Evolutionary conservation across 2,113 vertebrate species (phyloP), one percentile per base, ranked within the genome.

Genomic region (Barnardius zonarius): DNA sequence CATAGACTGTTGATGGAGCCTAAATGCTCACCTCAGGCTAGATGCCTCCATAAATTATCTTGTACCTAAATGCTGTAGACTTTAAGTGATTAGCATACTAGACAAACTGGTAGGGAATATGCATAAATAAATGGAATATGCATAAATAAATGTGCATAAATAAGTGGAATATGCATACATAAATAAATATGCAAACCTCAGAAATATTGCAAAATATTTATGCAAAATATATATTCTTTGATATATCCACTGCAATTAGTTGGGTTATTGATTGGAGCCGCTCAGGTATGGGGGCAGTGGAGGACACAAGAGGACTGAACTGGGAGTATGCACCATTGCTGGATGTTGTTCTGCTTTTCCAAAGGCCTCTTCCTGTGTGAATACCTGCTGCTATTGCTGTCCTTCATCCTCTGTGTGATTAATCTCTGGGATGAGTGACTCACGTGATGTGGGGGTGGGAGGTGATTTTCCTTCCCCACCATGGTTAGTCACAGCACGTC

Each of bases 381-480:
- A 63, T 4, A 2, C 52, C 3, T 0, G 5, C 39, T 88, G 41
- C 19, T 19, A 2, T 66, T 33, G 11, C 54, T 92, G 5, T 22
- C 41, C 55, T 80, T 61, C 72, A 55, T 76, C 74, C n/a, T 78
- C 12, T 9, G 11, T 73, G 82, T 62, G 61, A 82, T 23, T 9
- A 48, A 61, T 35, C 30, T 41, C 70, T 5, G 17, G 41, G 31
- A 68, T 14, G 30, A 44, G 31, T 92, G 85, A 80, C 59, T 93
- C 5, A 1, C 17, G 0, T 10, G 31, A 1, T 11, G 59, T 24
- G 61, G n/a, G 27, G 27, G n/a, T 15, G 18, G 63, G 15, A 74
- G 54, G 15, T 59, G 63, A 39, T 3, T 1, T 62, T 76, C 35
- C 39, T 70, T n/a, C 37, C 14, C 79, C 72, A 8, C 8, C 41